phyloP scores from a whole-genome alignment of 1,140 invertebrate species.

The Ceratina australensis region DNA sequence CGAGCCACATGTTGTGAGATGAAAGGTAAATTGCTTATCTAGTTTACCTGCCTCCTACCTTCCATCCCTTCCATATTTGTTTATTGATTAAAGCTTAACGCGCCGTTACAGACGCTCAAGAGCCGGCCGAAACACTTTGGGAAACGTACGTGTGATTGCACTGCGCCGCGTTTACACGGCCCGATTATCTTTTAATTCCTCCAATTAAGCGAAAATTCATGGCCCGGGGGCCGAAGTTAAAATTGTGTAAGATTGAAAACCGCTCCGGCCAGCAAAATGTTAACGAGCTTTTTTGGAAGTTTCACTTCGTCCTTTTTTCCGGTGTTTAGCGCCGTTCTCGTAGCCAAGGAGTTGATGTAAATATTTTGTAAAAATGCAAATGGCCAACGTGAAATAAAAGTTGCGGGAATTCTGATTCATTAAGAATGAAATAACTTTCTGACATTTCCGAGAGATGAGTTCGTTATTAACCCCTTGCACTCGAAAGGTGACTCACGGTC shows the following conservation, averaged over 20 bases:
- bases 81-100: slow-evolving; percentile 52
- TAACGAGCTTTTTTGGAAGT: no score
- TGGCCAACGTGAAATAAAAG: no score
- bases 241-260: slow-evolving; percentile 10
- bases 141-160: slow-evolving; percentile 17
- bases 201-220: slow-evolving; percentile 37
- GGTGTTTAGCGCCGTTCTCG: no score
- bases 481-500: no score
- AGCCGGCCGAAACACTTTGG: slow-evolving; percentile 24
- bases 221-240: neutral
- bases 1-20: neutral
- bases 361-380: no score
- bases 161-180: slow-evolving; percentile 26
- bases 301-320: no score
- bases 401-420: no score
- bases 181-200: slow-evolving; percentile 11
- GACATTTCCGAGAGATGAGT: no score
- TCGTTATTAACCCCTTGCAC: no score
- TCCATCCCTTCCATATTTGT: slow-evolving; percentile 18
- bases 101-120: slow-evolving; percentile 23
- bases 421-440: no score
- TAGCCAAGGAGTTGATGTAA: no score
- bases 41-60: slow-evolving; percentile 12
- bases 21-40: slow-evolving; percentile 31
- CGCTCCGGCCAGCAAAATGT: no score